A percentile compares a stretch with the other conserved stretches of the same genome.
phyloP scores from a whole-genome alignment of 2,888 invertebrate species.

The Ommatoiulus sabulosus region DNA sequence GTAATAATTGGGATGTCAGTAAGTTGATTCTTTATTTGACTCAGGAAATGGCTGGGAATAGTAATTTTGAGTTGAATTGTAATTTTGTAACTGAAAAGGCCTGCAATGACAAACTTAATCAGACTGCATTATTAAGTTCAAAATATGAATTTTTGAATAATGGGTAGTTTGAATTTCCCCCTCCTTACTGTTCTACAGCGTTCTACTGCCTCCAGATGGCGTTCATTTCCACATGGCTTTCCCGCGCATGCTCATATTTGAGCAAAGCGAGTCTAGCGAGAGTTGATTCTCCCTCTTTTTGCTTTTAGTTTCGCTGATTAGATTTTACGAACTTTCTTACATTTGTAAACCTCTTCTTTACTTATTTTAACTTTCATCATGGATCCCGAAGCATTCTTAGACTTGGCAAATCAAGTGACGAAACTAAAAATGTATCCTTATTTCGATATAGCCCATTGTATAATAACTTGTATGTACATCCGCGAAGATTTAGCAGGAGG shows the following conservation, averaged over 20 bases:
- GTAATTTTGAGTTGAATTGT: too few relatives aligned
- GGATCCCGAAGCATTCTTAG: slow-evolving; percentile 97
- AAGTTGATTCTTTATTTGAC: not conserved
- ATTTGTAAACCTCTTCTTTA: slow-evolving; percentile 12
- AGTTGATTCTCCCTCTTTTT: not conserved
- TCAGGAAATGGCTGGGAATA: not conserved
- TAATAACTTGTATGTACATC: slow-evolving; percentile 92
- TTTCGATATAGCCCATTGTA: slow-evolving; percentile 98
- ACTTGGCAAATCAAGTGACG: slow-evolving; percentile 98
- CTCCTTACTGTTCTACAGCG: not conserved
- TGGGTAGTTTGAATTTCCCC: not conserved
- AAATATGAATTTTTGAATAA: too few relatives aligned
- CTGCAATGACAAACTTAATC: too few relatives aligned
- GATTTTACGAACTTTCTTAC: slow-evolving; percentile 41
- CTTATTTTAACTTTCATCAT: slow-evolving; percentile 69
- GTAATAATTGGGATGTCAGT: not conserved
- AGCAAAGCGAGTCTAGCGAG: not conserved
- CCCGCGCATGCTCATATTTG: slow-evolving; percentile 32
- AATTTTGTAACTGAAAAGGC: too few relatives aligned
- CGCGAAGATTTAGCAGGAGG: slow-evolving; percentile 94
- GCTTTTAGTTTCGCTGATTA: slow-evolving; percentile 44
- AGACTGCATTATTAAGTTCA: too few relatives aligned
- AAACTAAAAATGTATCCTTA: slow-evolving; percentile 99
- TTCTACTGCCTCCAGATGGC: not conserved
- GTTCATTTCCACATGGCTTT: not conserved